phyloP scores from a whole-genome alignment of 2,888 invertebrate species.

The Xiphydria camelus region DNA sequence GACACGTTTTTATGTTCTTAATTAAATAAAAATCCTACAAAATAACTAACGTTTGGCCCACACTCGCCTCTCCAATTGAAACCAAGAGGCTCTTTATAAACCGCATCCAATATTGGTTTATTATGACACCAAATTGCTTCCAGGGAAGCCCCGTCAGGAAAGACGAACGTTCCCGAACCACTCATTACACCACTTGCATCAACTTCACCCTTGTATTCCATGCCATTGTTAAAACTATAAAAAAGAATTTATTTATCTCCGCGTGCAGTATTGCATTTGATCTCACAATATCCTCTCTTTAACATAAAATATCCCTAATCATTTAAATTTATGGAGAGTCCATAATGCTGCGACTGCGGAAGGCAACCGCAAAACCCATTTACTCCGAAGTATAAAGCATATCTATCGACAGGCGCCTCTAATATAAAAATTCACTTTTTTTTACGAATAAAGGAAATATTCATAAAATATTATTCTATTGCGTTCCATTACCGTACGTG shows the following conservation, averaged over 20 bases:
- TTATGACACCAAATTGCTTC: constrained; percentile 61
- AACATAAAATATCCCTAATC: no score
- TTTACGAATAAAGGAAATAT: no score
- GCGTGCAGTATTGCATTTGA: no score
- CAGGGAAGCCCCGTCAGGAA: constrained; percentile 61
- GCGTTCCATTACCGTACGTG: constrained; percentile 4
- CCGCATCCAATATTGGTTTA: constrained; percentile 58
- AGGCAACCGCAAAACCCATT: no score
- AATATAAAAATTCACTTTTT: no score
- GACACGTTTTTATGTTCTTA: background rate
- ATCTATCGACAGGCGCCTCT: no score
- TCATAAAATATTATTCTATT: background rate
- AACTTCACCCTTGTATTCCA: constrained; percentile 60
- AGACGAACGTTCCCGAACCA: constrained; percentile 60
- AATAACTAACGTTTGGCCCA: no score
- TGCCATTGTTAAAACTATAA: constrained; percentile 57
- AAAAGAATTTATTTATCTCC: no score
- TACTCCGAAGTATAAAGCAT: no score
- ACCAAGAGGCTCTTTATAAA: constrained; percentile 61
- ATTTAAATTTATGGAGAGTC: no score
- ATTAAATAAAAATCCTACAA: constrained; percentile 40
- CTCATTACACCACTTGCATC: constrained; percentile 58
- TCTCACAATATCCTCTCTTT: no score
- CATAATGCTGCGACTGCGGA: no score
- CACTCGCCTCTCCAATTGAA: constrained; percentile 61